phyloP scores from a whole-genome alignment of 2,888 invertebrate species.

The Heliconius aoede region DNA sequence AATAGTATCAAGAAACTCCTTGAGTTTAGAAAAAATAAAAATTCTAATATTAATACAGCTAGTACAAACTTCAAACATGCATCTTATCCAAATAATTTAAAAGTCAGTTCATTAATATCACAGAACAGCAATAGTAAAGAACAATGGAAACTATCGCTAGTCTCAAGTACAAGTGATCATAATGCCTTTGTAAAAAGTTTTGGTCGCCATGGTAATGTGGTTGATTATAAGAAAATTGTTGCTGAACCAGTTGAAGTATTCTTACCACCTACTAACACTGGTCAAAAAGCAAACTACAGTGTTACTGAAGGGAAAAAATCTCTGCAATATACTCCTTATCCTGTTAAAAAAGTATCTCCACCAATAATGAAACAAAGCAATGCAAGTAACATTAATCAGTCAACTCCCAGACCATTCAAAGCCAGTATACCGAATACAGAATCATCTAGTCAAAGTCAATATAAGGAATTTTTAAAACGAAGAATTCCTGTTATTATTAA shows the following conservation, averaged over 20 bases:
- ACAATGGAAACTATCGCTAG: conserved; percentile 54
- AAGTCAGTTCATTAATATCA: conserved; percentile 5
- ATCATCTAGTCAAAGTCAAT: conserved; percentile 38
- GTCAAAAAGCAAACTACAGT: conserved; percentile 4
- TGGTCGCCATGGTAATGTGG: conserved; percentile 16
- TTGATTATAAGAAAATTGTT: conserved; percentile 2
- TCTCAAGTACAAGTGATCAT: conserved; percentile 53
- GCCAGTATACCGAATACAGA: conserved; percentile 2
- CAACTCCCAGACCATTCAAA: background rate
- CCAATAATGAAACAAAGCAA: background rate
- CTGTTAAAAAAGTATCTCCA: conserved; percentile 7
- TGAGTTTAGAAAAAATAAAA: conserved; percentile 61
- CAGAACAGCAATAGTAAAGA: conserved; percentile 60
- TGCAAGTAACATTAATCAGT: background rate
- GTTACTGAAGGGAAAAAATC: conserved; percentile 10
- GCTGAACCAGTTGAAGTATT: conserved; percentile 13
- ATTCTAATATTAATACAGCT: conserved; percentile 38
- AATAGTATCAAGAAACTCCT: conserved; percentile 63
- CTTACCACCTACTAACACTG: background rate
- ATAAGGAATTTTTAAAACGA: conserved; percentile 28
- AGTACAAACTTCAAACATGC: background rate
- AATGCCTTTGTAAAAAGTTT: conserved; percentile 48
- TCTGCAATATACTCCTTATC: background rate
- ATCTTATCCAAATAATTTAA: conserved; percentile 15
- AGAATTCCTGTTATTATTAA: conserved; percentile 2